These are phyloP conservation scores for Teleogryllus oceanicus DNA, from an alignment of 2,888 invertebrate genomes.

Conservation along the genomic window DNA sequence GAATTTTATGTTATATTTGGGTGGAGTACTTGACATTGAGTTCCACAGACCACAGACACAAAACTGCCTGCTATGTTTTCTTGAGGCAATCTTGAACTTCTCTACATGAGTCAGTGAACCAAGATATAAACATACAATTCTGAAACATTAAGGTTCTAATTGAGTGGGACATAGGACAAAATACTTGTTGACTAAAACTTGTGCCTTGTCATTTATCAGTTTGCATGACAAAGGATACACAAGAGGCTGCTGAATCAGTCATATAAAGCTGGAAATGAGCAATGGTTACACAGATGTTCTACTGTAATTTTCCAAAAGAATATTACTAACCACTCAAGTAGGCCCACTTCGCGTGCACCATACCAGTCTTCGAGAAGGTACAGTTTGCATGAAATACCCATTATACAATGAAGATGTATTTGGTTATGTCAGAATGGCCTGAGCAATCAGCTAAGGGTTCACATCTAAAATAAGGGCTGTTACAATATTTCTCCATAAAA, in stretches of 20 bases:
- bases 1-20: conserved; percentile 19
- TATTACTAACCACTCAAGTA: conserved; percentile 30
- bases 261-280: conserved; percentile 34
- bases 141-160: conserved; percentile 32
- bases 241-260: conserved; percentile 23
- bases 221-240: conserved; percentile 6
- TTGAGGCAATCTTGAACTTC: background rate
- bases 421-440: conserved; percentile 31
- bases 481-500: conserved; percentile 20
- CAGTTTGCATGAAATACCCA: conserved; percentile 31
- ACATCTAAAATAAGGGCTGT: conserved; percentile 34
- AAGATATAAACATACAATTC: conserved; percentile 33
- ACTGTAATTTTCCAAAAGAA: conserved; percentile 27
- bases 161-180: conserved; percentile 23
- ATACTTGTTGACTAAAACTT: conserved; percentile 19
- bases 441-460: conserved; percentile 31
- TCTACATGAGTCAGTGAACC: conserved; percentile 21
- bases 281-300: conserved; percentile 30
- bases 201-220: conserved; percentile 18
- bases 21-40: conserved; percentile 26
- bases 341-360: conserved; percentile 32
- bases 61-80: background rate
- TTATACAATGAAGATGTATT: conserved; percentile 5
- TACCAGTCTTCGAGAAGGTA: conserved; percentile 35
- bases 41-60: conserved; percentile 22